Percentiles rank a stretch among this genome's conserved stretches.
These are phyloP conservation scores for Cloeon dipterum DNA, from an alignment of 2,888 invertebrate species.

Conservation along the genomic window DNA sequence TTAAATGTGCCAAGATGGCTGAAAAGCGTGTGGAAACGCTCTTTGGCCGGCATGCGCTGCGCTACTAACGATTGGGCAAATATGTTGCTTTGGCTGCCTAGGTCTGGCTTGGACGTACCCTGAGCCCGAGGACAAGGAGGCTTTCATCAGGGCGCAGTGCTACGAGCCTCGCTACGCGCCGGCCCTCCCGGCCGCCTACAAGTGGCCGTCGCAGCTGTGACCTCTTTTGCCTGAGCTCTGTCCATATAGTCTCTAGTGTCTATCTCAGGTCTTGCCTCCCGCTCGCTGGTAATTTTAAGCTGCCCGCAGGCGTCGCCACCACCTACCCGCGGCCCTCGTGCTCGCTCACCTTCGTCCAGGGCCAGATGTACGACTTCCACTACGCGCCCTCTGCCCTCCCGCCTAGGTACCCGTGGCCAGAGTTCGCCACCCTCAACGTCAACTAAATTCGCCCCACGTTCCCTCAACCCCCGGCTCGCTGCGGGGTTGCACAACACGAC, in stretches of 20 bases:
- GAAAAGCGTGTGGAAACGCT: too few relatives aligned
- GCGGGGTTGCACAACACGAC: too few relatives aligned
- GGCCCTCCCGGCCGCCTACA: constrained; percentile 37
- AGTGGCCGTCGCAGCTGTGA: constrained; percentile 17
- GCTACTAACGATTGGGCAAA: too few relatives aligned
- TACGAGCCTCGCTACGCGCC: constrained; percentile 59
- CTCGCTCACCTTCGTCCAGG: constrained; percentile 40
- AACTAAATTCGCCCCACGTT: too few relatives aligned
- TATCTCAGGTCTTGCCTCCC: neutral
- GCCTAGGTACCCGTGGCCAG: constrained; percentile 22
- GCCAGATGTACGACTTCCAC: constrained; percentile 53
- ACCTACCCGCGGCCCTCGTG: constrained; percentile 69
- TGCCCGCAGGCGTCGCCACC: constrained; percentile 36
- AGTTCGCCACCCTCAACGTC: neutral
- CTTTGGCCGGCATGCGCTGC: too few relatives aligned
- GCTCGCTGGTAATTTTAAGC: neutral
- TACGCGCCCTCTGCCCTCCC: constrained; percentile 54
- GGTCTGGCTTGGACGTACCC: constrained; percentile 65
- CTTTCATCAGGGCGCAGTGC: constrained; percentile 47
- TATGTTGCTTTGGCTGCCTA: too few relatives aligned
- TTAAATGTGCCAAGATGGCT: too few relatives aligned
- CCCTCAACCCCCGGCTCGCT: too few relatives aligned
- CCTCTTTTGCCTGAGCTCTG: neutral
- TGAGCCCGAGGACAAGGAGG: constrained; percentile 50
- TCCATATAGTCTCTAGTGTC: neutral